Conservation (phyloP, 2,797 vertebrate genomes). For the Chrosomus eos region DNA sequence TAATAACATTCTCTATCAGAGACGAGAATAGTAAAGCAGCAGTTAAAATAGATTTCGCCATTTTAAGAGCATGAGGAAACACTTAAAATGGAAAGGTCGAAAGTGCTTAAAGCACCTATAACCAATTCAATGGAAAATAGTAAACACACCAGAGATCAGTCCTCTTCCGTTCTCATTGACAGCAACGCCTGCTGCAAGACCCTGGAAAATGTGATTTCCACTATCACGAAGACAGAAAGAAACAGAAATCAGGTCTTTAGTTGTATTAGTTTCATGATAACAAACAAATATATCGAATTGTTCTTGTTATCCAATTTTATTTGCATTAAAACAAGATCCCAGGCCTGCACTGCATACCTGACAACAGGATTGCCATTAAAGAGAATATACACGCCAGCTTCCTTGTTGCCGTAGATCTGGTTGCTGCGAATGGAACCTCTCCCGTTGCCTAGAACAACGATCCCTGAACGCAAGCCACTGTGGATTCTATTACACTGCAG, state of each 20-base stretch:
- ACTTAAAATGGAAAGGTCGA: background rate
- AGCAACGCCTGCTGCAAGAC: slow-evolving; percentile 92
- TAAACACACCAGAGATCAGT: slow-evolving; percentile 84
- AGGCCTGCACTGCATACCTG: slow-evolving; percentile 75
- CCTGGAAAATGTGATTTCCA: slow-evolving; percentile 93
- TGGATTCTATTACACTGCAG: slow-evolving; percentile 92
- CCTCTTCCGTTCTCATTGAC: slow-evolving; percentile 93
- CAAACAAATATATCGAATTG: background rate
- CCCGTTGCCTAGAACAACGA: slow-evolving; percentile 90
- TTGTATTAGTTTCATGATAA: background rate
- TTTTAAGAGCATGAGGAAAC: slow-evolving; percentile 15
- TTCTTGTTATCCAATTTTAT: background rate
- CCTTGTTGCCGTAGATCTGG: slow-evolving; percentile 93
- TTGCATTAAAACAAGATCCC: background rate
- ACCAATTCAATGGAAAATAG: background rate
- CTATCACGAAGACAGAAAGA: slow-evolving; percentile 65
- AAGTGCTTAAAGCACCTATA: background rate
- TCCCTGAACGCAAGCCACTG: slow-evolving; percentile 90
- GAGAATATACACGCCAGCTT: slow-evolving; percentile 94
- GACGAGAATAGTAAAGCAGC: background rate
- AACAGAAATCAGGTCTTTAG: background rate
- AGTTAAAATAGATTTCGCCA: slow-evolving; percentile 11
- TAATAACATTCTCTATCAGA: slow-evolving; percentile 87
- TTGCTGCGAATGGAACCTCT: slow-evolving; percentile 92
- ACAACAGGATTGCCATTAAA: slow-evolving; percentile 91